Evolutionary conservation across 2,888 invertebrate species (phyloP).

Genomic region (Drosophila helvetica): DNA sequence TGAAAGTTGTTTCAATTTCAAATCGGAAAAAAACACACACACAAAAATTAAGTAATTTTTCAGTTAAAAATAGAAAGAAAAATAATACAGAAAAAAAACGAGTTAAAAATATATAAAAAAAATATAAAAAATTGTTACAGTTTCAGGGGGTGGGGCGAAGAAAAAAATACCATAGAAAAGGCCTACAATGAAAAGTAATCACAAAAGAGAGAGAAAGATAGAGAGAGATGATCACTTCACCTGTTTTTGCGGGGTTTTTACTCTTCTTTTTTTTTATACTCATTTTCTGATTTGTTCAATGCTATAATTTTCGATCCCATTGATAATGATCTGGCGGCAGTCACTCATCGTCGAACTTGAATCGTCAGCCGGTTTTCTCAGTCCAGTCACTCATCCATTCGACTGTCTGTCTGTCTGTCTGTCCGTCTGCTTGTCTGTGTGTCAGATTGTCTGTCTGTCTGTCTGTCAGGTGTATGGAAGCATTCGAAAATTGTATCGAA

Average conservation of each 20-base stretch:
- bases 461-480: slow-evolving; percentile 45
- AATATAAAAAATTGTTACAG: slow-evolving; percentile 48
- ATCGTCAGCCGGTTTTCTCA: slow-evolving; percentile 34
- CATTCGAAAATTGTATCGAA: slow-evolving; percentile 50
- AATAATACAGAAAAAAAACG: slow-evolving; percentile 29
- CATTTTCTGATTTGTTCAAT: slow-evolving; percentile 50
- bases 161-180: background rate
- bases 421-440: slow-evolving; percentile 15
- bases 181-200: slow-evolving; percentile 30
- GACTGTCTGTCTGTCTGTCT: slow-evolving; percentile 9
- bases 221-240: slow-evolving; percentile 51
- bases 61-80: slow-evolving; percentile 32
- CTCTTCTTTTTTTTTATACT: slow-evolving; percentile 10
- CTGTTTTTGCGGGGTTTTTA: slow-evolving; percentile 31
- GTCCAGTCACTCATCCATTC: slow-evolving; percentile 29
- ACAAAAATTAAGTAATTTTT: slow-evolving; percentile 66
- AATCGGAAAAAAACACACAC: slow-evolving; percentile 30
- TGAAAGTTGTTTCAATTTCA: slow-evolving; percentile 70
- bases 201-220: slow-evolving; percentile 15
- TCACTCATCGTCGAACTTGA: slow-evolving; percentile 50
- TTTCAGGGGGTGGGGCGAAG: slow-evolving; percentile 11
- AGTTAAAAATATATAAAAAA: slow-evolving; percentile 29
- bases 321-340: slow-evolving; percentile 51
- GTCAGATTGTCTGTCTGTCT: slow-evolving; percentile 1
- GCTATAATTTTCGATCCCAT: slow-evolving; percentile 48